These are phyloP conservation scores for Alsophila aescularia DNA, from an alignment of 2,888 invertebrate genomes.

Conservation along the genomic window DNA sequence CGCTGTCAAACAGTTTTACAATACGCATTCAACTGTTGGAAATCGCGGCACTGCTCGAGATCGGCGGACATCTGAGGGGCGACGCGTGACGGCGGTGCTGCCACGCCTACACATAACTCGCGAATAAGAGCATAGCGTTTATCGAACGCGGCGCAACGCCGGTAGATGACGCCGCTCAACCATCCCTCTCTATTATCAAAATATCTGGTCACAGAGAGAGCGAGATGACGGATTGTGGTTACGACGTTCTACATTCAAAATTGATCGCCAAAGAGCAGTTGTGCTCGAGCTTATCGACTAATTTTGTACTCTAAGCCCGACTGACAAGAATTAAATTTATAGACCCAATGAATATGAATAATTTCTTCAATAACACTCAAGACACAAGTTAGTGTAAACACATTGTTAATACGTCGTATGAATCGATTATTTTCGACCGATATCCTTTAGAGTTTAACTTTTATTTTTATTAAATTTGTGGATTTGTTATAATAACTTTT, in stretches of 20 bases:
- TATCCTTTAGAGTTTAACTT: not conserved
- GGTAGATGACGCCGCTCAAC: constrained; percentile 38
- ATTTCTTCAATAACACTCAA: not conserved
- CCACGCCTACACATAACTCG: constrained; percentile 65
- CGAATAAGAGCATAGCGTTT: constrained; percentile 58
- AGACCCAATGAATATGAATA: not conserved
- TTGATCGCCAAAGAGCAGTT: constrained; percentile 26
- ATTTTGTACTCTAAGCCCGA: constrained; percentile 15
- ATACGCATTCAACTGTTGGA: constrained; percentile 81
- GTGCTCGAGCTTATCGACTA: constrained; percentile 5
- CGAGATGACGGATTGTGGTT: constrained; percentile 38
- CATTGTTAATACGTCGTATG: not conserved
- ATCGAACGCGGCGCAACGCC: constrained; percentile 48
- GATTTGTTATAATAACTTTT: not conserved
- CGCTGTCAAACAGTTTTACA: constrained; percentile 72
- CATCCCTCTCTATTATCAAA: constrained; percentile 44
- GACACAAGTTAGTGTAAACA: not conserved
- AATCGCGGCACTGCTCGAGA: constrained; percentile 71
- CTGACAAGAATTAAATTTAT: constrained; percentile 4
- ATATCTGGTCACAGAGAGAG: constrained; percentile 25
- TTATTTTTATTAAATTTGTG: no score
- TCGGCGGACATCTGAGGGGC: constrained; percentile 70
- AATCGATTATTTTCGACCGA: not conserved
- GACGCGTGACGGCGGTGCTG: constrained; percentile 54
- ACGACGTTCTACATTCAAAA: constrained; percentile 34